A percentile compares a stretch with the other conserved stretches of the same genome.
Conservation (phyloP, 2,888 invertebrate species). For the Corbicula japonica region DNA sequence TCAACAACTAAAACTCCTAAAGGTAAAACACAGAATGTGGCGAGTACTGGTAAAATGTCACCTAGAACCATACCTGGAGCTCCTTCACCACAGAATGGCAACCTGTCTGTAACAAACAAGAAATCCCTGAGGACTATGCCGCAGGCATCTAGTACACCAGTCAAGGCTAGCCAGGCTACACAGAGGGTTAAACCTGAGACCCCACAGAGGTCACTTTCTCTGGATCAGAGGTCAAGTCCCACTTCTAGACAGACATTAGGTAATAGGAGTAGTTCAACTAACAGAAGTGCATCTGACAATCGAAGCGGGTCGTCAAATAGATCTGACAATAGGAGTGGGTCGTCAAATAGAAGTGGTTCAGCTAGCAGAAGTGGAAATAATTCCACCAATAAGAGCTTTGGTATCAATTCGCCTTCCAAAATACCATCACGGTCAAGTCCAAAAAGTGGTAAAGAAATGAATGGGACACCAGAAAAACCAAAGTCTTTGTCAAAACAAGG, state of each 20-base stretch:
- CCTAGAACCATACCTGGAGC: slow-evolving; percentile 42
- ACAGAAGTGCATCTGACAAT: slow-evolving; percentile 28
- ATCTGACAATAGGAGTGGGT: slow-evolving; percentile 9
- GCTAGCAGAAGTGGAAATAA: slow-evolving; percentile 16
- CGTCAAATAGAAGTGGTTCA: slow-evolving; percentile 25
- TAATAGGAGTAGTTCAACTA: slow-evolving; percentile 10
- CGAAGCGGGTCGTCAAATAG: slow-evolving; percentile 10
- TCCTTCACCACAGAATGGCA: slow-evolving; percentile 8
- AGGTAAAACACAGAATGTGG: slow-evolving; percentile 13
- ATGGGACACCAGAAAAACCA: slow-evolving; percentile 69
- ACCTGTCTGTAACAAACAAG: slow-evolving; percentile 23
- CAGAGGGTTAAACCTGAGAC: slow-evolving; percentile 54
- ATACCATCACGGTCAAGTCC: slow-evolving; percentile 32
- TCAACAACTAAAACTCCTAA: slow-evolving; percentile 37
- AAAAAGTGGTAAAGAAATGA: slow-evolving; percentile 6
- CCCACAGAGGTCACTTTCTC: slow-evolving; percentile 44
- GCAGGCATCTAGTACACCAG: slow-evolving; percentile 70
- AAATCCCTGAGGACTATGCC: slow-evolving; percentile 66
- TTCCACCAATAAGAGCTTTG: slow-evolving; percentile 8
- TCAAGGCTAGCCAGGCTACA: slow-evolving; percentile 78
- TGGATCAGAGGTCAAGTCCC: slow-evolving; percentile 50
- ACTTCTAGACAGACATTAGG: not conserved
- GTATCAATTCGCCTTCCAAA: slow-evolving; percentile 34
- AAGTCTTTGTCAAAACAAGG: slow-evolving; percentile 91
- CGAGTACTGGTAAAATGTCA: slow-evolving; percentile 27